A percentile compares a stretch with the other conserved stretches of the same genome.
These are phyloP conservation scores for Cantharis rufa DNA, from an alignment of 2,888 invertebrate species.

Conservation along the genomic window DNA sequence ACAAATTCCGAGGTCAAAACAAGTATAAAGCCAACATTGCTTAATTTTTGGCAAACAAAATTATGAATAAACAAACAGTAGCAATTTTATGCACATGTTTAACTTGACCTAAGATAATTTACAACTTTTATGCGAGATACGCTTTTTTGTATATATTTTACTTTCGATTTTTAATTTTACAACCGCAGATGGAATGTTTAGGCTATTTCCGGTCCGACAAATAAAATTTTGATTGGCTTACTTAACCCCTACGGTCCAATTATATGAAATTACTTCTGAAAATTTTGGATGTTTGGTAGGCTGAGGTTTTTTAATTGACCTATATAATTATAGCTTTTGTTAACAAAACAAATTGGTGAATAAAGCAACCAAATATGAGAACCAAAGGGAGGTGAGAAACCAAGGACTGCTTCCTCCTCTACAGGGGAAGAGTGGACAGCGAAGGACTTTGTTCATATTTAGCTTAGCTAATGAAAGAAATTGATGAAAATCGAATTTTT, in stretches of 20 bases:
- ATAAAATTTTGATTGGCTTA: background rate
- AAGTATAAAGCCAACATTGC: background rate
- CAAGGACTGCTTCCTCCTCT: too few relatives aligned
- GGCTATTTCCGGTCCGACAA: background rate
- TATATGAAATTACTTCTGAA: background rate
- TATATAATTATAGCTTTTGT: background rate
- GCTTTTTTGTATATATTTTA: background rate
- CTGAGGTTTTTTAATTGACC: background rate
- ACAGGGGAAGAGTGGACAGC: too few relatives aligned
- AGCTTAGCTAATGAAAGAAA: too few relatives aligned
- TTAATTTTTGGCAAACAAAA: background rate
- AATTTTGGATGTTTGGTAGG: background rate
- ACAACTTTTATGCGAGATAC: background rate
- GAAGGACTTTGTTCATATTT: too few relatives aligned
- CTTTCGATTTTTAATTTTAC: background rate
- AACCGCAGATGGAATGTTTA: background rate
- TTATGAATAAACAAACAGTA: background rate
- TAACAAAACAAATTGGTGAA: background rate
- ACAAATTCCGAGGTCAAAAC: background rate
- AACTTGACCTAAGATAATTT: slow-evolving; percentile 2
- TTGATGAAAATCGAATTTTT: background rate
- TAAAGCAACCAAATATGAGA: background rate
- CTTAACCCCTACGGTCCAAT: background rate
- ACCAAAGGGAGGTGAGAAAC: too few relatives aligned
- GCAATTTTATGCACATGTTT: slow-evolving; percentile 1